phyloP scores from a whole-genome alignment of 92 coral and sea anemone genomes.

The Porites cylindrica region DNA sequence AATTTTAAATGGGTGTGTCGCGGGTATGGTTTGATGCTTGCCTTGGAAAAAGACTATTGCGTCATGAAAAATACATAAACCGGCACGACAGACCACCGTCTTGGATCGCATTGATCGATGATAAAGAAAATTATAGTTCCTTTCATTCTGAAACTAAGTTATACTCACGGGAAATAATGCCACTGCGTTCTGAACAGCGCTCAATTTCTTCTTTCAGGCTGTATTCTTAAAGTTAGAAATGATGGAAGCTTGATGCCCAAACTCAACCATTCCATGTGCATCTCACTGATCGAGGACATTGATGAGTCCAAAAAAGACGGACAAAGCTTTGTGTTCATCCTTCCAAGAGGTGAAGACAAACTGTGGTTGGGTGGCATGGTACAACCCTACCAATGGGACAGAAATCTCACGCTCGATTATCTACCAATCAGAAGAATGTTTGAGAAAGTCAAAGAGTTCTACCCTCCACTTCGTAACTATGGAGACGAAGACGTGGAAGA shows the following conservation, averaged over 20 bases:
- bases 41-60: too few relatives aligned
- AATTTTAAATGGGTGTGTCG: too few relatives aligned
- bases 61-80: too few relatives aligned
- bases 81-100: too few relatives aligned
- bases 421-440: conserved; percentile 58
- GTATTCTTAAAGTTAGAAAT: conserved; percentile 32
- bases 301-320: conserved; percentile 47
- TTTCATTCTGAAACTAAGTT: too few relatives aligned
- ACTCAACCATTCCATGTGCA: conserved; percentile 41
- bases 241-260: conserved; percentile 56
- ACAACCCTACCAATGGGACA: conserved; percentile 60
- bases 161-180: too few relatives aligned
- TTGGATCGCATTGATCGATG: too few relatives aligned
- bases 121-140: too few relatives aligned
- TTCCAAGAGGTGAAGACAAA: conserved; percentile 56
- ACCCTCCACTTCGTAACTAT: conserved; percentile 46
- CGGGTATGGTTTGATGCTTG: too few relatives aligned
- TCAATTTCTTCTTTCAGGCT: conserved; percentile 1
- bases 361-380: conserved; percentile 51
- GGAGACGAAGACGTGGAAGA: conserved; percentile 49
- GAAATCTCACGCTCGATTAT: conserved; percentile 30
- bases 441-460: conserved; percentile 52
- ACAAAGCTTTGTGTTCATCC: conserved; percentile 49
- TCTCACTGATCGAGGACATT: conserved; percentile 49
- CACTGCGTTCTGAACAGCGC: too few relatives aligned